Percentiles rank a stretch among this genome's conserved stretches.
Evolutionary conservation across 2,888 invertebrate genomes (phyloP).

Genomic region (Yponomeuta plumbellus): DNA sequence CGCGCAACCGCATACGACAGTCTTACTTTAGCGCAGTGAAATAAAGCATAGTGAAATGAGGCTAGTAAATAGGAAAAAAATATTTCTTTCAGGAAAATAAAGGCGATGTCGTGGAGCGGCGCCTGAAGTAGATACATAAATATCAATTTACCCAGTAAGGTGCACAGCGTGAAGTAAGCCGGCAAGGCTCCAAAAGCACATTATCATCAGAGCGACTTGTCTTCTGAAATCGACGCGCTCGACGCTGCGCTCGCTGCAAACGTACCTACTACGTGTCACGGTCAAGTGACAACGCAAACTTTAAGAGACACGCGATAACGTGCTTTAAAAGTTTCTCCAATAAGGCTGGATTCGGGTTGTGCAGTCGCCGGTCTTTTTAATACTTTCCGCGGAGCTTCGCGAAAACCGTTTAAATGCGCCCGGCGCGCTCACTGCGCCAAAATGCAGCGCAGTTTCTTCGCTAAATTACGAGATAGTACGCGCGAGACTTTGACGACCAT

Average conservation of each 20-base stretch:
- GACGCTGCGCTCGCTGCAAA: neutral
- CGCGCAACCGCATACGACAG: no score
- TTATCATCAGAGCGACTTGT: neutral
- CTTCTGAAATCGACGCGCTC: neutral
- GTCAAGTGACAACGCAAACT: neutral
- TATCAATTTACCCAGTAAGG: neutral
- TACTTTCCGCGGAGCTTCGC: slow-evolving; percentile 1
- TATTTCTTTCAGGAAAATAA: no score
- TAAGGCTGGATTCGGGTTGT: neutral
- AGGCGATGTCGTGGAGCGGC: no score
- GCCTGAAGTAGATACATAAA: no score
- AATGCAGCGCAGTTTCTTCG: slow-evolving; percentile 5
- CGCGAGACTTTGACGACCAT: neutral
- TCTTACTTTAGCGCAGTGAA: no score
- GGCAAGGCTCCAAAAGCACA: neutral
- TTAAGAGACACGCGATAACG: neutral
- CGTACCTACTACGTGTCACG: neutral
- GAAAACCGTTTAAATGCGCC: neutral
- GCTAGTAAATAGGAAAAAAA: no score
- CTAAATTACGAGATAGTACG: neutral
- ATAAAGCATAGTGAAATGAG: no score
- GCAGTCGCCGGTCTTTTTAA: neutral
- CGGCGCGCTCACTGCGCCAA: neutral
- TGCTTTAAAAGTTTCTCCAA: neutral
- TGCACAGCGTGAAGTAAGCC: neutral